Evolutionary conservation across 2,113 vertebrate species (phyloP), one percentile per base, ranked within the genome.

Genomic region (Nyctibius bracteatus): DNA sequence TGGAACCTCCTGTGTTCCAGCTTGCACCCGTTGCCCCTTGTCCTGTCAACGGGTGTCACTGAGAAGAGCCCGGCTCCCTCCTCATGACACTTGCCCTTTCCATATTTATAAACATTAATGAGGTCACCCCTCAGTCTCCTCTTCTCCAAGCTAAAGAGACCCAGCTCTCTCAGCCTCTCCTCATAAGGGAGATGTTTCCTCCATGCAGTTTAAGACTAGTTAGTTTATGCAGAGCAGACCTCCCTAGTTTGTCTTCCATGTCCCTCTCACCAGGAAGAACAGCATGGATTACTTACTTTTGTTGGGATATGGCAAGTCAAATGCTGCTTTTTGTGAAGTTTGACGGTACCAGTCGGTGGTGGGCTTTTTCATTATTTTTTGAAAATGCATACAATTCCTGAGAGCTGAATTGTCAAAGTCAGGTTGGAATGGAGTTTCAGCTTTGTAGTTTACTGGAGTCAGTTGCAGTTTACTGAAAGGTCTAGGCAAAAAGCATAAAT

Each of bases 401-500:
- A 96, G 96, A 58, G 77, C 91, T 59, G 87, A 80, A 70, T 97
- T 96, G 87, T 98, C 97, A 23, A 93, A 90, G 27, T 96, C 87
- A 63, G 82, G 82, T 31, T 95, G 79, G 68, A 80, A 35, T 3
- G 46, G 65, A 13, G 10, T 78, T 97, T 90, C 63, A 66, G 57
- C 86, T 91, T 93, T 4, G 3, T 80, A 3, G 43, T 87, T 86
- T 33, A 88, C 28, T 67, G 51, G 68, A 93, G 67, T 49, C 8
- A 8, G 49, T 73, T 91, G 65, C 85, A 91, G 61, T 91, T 96
- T 96, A 73, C 65, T 92, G 84, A 94, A 95, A 78, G 84, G 81
- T 92, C 97, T 98, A 65, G 47, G 95, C 63, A 93, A 90, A 97
- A 97, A 79, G 41, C 75, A 83, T 88, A 92, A 95, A 96, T 95